Evolutionary conservation across 2,888 invertebrate genomes (phyloP).

Genomic region (Anoncus sp.): DNA sequence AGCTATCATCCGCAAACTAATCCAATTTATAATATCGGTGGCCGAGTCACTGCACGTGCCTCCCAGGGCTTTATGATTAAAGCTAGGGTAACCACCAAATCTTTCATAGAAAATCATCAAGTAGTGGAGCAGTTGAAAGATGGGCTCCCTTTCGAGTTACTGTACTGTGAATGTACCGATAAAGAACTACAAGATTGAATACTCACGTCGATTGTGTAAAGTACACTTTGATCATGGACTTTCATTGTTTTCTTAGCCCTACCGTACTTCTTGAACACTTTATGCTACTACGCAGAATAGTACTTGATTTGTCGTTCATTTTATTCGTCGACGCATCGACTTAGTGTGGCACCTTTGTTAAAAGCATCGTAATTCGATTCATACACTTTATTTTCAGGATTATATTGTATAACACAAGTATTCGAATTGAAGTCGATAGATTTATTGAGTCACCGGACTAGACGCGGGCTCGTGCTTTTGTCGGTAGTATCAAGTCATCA

Average conservation of each 20-base stretch:
- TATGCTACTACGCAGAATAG: too few species aligned
- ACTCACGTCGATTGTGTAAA: not conserved
- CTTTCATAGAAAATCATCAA: not conserved
- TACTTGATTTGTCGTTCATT: not conserved
- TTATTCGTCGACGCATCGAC: too few species aligned
- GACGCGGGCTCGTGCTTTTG: constrained; percentile 5
- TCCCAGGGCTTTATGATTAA: constrained; percentile 26
- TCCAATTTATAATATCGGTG: constrained; percentile 48
- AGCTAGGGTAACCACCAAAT: constrained; percentile 18
- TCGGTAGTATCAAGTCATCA: constrained; percentile 19
- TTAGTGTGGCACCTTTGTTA: too few species aligned
- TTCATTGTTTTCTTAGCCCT: too few species aligned
- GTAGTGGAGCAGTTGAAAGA: not conserved
- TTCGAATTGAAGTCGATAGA: not conserved
- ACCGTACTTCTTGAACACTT: too few species aligned
- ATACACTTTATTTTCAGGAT: not conserved
- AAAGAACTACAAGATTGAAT: not conserved
- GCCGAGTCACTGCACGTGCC: constrained; percentile 19
- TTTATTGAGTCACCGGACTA: constrained; percentile 2
- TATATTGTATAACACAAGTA: not conserved
- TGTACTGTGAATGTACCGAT: not conserved
- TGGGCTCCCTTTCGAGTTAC: not conserved
- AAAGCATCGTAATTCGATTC: too few species aligned
- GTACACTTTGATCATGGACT: too few species aligned
- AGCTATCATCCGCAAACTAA: constrained; percentile 51